phyloP scores from a whole-genome alignment of 2,888 invertebrate genomes.

The Aquatica leii region DNA sequence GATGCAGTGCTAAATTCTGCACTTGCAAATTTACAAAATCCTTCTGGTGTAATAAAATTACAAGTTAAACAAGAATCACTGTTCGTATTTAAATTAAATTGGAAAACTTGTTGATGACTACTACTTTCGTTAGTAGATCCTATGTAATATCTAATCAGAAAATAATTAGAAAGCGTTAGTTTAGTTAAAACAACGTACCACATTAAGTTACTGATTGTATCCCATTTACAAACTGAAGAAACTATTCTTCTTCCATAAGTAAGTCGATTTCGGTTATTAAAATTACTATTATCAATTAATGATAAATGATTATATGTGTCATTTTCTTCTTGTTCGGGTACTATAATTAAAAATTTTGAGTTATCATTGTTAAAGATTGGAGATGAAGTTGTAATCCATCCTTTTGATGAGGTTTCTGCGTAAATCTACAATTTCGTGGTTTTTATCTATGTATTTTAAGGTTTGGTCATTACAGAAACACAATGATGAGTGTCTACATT shows the following conservation, averaged over 20 bases:
- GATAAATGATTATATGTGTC: conserved; percentile 54
- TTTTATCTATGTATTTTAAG: conserved; percentile 16
- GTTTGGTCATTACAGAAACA: conserved; percentile 26
- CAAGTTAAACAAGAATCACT: conserved; percentile 75
- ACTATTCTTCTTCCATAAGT: conserved; percentile 70
- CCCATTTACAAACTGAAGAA: conserved; percentile 68
- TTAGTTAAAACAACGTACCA: conserved; percentile 54
- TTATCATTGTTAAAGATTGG: conserved; percentile 66
- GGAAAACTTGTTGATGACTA: conserved; percentile 73
- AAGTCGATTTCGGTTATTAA: conserved; percentile 58
- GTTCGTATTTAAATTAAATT: conserved; percentile 50
- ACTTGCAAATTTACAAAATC: conserved; percentile 67
- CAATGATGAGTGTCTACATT: conserved; percentile 20
- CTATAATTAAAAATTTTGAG: conserved; percentile 46
- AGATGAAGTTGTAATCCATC: conserved; percentile 73
- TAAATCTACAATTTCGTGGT: conserved; percentile 35
- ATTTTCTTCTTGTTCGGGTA: conserved; percentile 48
- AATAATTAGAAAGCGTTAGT: no score
- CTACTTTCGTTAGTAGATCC: conserved; percentile 71
- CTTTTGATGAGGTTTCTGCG: conserved; percentile 54
- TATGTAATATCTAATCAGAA: conserved; percentile 72
- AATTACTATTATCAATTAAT: conserved; percentile 41
- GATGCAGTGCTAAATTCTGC: conserved; percentile 68
- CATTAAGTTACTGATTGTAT: conserved; percentile 65
- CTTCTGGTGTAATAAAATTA: conserved; percentile 65